A percentile compares a stretch with the other conserved stretches of the same genome.
Conservation (phyloP, 2,113 vertebrate species). For the Pampusana beccarii region DNA sequence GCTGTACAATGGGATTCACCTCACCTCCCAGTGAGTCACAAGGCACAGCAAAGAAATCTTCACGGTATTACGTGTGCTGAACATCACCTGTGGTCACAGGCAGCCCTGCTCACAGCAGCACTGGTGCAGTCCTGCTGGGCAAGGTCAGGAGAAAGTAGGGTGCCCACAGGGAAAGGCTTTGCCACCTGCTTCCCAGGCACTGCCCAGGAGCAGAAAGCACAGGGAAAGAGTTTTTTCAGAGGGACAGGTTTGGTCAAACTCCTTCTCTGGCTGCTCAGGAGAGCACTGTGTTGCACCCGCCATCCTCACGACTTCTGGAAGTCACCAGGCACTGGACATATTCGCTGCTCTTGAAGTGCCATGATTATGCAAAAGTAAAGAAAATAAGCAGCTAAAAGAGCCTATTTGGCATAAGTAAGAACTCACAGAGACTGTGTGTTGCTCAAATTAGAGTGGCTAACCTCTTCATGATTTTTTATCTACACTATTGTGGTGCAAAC, state of each 20-base stretch:
- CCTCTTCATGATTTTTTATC: not conserved
- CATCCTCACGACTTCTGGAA: not conserved
- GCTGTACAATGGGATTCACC: not conserved
- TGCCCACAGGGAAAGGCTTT: not conserved
- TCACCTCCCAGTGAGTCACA: not conserved
- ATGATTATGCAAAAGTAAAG: not conserved
- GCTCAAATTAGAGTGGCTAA: not conserved
- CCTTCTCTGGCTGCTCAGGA: not conserved
- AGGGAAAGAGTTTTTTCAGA: not conserved
- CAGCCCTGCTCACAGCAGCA: not conserved
- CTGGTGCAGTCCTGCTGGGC: not conserved
- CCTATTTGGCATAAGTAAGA: not conserved
- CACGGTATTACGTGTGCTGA: not conserved
- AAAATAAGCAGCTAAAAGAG: not conserved
- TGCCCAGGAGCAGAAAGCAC: not conserved
- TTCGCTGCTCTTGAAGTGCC: not conserved
- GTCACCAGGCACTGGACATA: not conserved
- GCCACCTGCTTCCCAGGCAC: not conserved
- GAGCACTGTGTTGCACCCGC: not conserved
- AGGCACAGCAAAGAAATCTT: not conserved
- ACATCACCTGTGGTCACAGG: not conserved
- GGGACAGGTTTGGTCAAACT: not conserved
- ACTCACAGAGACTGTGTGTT: fast-evolving
- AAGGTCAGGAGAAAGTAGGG: not conserved
- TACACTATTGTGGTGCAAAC: not conserved